Percentiles rank a stretch among this genome's conserved stretches.
phyloP scores from a whole-genome alignment of 2,888 invertebrate species.

The Agonum fuliginosum region DNA sequence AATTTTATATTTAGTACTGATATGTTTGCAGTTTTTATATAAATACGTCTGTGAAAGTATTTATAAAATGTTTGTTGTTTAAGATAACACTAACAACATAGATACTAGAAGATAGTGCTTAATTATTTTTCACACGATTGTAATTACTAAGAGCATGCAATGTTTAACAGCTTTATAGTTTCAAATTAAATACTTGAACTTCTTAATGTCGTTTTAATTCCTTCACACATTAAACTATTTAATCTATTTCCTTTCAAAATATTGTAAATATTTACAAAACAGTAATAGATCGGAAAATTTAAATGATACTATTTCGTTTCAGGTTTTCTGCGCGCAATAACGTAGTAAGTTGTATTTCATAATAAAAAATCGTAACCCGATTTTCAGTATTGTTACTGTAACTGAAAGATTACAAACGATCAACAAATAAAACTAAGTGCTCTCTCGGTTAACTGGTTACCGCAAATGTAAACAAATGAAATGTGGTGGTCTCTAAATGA shows the following conservation, averaged over 20 bases:
- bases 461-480: conserved; percentile 23
- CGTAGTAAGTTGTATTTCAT: too few relatives aligned
- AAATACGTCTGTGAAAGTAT: neutral
- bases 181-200: conserved; percentile 2
- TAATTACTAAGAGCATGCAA: conserved; percentile 22
- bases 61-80: conserved; percentile 33
- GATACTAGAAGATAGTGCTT: conserved; percentile 21
- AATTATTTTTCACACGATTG: conserved; percentile 32
- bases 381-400: neutral
- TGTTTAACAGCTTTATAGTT: conserved; percentile 5
- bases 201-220: conserved; percentile 14
- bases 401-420: neutral
- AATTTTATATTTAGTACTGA: neutral
- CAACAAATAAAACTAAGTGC: conserved; percentile 11
- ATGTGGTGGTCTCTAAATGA: conserved; percentile 1
- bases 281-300: too few relatives aligned
- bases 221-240: neutral
- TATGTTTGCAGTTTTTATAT: neutral
- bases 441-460: conserved; percentile 10
- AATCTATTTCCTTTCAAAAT: too few relatives aligned
- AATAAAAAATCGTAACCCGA: neutral
- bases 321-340: too few relatives aligned
- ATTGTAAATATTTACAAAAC: too few relatives aligned
- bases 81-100: conserved; percentile 23
- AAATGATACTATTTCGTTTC: too few relatives aligned